Evolutionary conservation across 1,140 invertebrate genomes (phyloP).

Genomic region (Conopomorpha cramerella): DNA sequence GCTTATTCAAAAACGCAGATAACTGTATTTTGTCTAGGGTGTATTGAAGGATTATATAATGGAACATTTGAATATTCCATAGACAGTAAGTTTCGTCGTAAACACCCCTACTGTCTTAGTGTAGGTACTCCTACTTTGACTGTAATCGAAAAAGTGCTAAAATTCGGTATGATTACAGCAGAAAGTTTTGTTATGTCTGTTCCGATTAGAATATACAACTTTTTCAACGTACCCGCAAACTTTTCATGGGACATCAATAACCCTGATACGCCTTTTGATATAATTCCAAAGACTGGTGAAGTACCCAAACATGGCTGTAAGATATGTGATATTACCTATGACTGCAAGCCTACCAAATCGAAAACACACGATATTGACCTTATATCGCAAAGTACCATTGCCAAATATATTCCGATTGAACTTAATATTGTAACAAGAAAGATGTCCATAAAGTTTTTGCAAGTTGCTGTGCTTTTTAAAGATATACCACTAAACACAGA

Average conservation of each 20-base stretch:
- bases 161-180: constrained; percentile 45
- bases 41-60: constrained; percentile 16
- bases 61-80: constrained; percentile 31
- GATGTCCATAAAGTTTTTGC: constrained; percentile 40
- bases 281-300: constrained; percentile 23
- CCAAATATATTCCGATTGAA: constrained; percentile 28
- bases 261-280: constrained; percentile 33
- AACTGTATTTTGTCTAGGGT: constrained; percentile 25
- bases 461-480: constrained; percentile 31
- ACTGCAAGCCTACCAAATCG: constrained; percentile 32
- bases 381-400: constrained; percentile 14
- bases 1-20: constrained; percentile 14
- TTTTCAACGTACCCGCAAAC: constrained; percentile 30
- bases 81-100: constrained; percentile 22
- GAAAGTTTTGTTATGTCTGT: constrained; percentile 38
- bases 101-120: constrained; percentile 28
- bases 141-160: constrained; percentile 32
- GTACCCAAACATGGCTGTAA: constrained; percentile 27
- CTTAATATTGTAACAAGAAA: constrained; percentile 33
- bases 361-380: constrained; percentile 38
- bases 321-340: constrained; percentile 33
- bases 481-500: constrained; percentile 43
- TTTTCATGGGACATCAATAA: constrained; percentile 29
- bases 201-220: constrained; percentile 35
- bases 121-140: constrained; percentile 29